Evolutionary conservation across 92 coral and sea anemone genomes (phyloP).

Genomic region (Bergia sp.): DNA sequence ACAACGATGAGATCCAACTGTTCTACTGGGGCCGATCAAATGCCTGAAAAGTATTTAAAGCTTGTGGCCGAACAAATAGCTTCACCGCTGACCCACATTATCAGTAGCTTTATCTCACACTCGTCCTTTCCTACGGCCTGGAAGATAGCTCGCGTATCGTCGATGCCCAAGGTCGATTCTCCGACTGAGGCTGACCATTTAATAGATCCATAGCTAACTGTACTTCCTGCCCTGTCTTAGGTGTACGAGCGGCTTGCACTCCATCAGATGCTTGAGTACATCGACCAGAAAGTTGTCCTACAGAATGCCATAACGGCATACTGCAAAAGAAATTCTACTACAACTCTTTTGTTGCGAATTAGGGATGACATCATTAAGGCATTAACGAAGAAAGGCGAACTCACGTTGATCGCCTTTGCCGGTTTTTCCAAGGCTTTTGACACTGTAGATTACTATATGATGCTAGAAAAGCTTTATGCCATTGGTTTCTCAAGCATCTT

Average conservation of each 20-base stretch:
- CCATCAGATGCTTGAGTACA: slow-evolving; percentile 47
- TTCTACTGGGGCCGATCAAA: slow-evolving; percentile 48
- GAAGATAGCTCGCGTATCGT: slow-evolving; percentile 50
- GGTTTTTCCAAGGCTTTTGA: slow-evolving; percentile 67
- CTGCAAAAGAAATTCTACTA: slow-evolving; percentile 35
- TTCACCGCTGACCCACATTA: slow-evolving; percentile 50
- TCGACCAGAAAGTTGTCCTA: slow-evolving; percentile 31
- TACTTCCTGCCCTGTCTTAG: slow-evolving; percentile 59
- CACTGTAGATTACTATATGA: slow-evolving; percentile 54
- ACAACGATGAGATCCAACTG: slow-evolving; percentile 13
- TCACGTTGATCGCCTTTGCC: slow-evolving; percentile 45
- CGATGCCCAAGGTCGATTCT: slow-evolving; percentile 50
- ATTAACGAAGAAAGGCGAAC: slow-evolving; percentile 40
- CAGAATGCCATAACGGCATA: slow-evolving; percentile 39
- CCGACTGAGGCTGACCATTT: slow-evolving; percentile 38
- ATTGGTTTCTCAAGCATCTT: slow-evolving; percentile 51
- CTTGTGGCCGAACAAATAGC: slow-evolving; percentile 33
- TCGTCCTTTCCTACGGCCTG: slow-evolving; percentile 53
- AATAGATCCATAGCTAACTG: slow-evolving; percentile 49
- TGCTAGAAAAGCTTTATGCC: slow-evolving; percentile 48
- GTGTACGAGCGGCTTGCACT: slow-evolving; percentile 55
- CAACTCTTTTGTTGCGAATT: slow-evolving; percentile 14
- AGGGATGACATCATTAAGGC: slow-evolving; percentile 48
- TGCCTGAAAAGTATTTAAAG: slow-evolving; percentile 18
- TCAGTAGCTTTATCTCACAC: slow-evolving; percentile 33